Evolutionary conservation across 2,113 vertebrate genomes (phyloP), one percentile per base, ranked within the genome.

Genomic region (Sarotherodon lohbergeri): DNA sequence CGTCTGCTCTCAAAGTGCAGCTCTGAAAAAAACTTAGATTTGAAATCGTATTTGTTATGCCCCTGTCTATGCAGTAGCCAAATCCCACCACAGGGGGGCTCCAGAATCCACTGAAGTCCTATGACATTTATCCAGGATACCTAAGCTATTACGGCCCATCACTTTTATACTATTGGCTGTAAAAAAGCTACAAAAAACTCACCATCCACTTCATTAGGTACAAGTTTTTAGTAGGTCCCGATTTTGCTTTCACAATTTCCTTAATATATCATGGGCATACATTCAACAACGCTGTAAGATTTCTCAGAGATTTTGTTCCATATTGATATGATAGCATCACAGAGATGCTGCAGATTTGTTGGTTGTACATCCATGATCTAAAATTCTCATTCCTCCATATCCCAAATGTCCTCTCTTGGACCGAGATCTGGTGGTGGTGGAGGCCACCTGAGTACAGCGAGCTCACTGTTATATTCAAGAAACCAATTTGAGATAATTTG

Each of bases 81-180:
- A 32, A 78, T 16, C 4, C 3, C 11, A 83, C 89, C 93, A 93
- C 91, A 61, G 3, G 87, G 78, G 4, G 85, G 79, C 81, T 6
- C 32, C 4, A 83, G 14, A 83, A 8, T 7, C 24, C 46, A 79
- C 9, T 6, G 12, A 81, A 76, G 7, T 5, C 2, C 27, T 19
- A 7, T 43, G 3, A 10, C 2, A 54, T 0, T 12, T 14, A 29
- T 13, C 16, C 9, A 81, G 55, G 71, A 17, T 32, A 50, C 43
- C 17, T 32, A 0, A 32, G 0, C 71, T 5, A n/a, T 50, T 12
- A 12, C 14, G 0, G 0, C 24, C 14, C 41, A 76, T 48, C 41
- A 29, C 41, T 0, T 57, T 29, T 81, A 13, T 27, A 29, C 9
- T 9, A 19, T 10, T 57, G 6, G 16, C 76, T 79, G 11, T 8